Evolutionary conservation across 2,888 invertebrate species (phyloP).

Genomic region (Lacanobia oleracea): DNA sequence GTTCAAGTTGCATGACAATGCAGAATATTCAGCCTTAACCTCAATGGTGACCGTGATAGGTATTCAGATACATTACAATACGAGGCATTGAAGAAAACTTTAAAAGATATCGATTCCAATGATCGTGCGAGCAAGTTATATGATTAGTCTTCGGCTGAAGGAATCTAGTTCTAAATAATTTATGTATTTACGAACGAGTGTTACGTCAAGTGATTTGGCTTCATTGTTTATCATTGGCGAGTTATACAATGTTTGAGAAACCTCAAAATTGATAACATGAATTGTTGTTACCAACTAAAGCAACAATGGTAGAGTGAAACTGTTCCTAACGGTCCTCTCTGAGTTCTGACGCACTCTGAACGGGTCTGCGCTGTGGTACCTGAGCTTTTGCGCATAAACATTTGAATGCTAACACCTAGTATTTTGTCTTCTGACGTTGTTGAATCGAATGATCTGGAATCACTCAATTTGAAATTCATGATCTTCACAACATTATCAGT

Average conservation of each 20-base stretch:
- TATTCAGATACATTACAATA: conserved; percentile 22
- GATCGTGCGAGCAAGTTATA: conserved; percentile 25
- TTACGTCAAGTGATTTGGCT: conserved; percentile 15
- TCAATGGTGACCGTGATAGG: conserved; percentile 14
- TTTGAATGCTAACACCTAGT: conserved; percentile 37
- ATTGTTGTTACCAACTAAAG: conserved; percentile 36
- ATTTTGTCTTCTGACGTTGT: conserved; percentile 31
- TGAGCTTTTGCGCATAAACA: conserved; percentile 39
- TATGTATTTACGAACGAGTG: conserved; percentile 15
- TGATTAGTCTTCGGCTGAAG: conserved; percentile 13
- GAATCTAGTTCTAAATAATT: conserved; percentile 19
- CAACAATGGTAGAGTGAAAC: conserved; percentile 66
- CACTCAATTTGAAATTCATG: conserved; percentile 46
- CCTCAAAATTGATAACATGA: conserved; percentile 20
- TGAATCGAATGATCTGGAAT: conserved; percentile 35
- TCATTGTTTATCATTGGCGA: conserved; percentile 9
- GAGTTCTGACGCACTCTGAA: conserved; percentile 52
- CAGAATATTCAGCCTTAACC: conserved; percentile 20
- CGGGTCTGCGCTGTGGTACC: conserved; percentile 39
- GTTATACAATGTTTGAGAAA: conserved; percentile 17
- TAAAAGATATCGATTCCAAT: conserved; percentile 45
- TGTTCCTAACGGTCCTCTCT: conserved; percentile 69
- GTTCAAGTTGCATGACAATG: conserved; percentile 40
- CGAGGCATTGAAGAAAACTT: conserved; percentile 26
- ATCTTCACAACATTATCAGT: conserved; percentile 18